Evolutionary conservation across 2,888 invertebrate species (phyloP), one percentile per base, ranked within the genome.

Genomic region (Andrena bucephala): DNA sequence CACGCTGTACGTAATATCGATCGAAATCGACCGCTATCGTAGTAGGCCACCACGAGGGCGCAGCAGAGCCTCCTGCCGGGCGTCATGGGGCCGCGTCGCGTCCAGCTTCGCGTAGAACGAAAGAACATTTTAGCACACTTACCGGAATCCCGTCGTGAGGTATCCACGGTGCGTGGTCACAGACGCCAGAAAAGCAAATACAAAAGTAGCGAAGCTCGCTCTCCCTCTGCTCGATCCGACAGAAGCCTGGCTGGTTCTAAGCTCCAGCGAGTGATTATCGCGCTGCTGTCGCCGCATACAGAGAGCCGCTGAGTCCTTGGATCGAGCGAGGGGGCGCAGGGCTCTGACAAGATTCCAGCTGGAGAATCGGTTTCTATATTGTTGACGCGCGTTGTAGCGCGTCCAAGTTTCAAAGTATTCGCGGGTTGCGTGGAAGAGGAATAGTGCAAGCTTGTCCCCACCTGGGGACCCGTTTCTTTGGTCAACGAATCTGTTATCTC

Each of bases 311-410:
- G 48, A n/a, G 66, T 36, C 42, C 13, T 20, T 13, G 67, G 29
- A 54, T 60, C 6, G 16, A 60, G 20, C n/a, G 13, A 24, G 36
- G 7, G 52, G 71, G 31, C 29, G 24, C 13, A 50, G 16, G 62
- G 36, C 52, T 20, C 20, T 20, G 62, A 63, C 24, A 52, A 77
- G 72, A 81, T 76, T 83, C 79, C 73, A 78, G n/a, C 50, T 20
- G 31, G 70, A 73, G 79, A 77, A 84, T 76, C 66, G 62, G 60
- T 81, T 65, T 77, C 81, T 71, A 54, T 60, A 71, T 60, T 81
- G 31, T 52, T 63, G 74, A 85, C 74, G 86, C 86, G 83, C 86
- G 86, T 86, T 86, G 48, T 86, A 85, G 81, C 81, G 83, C 86
- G 71, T 85, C 82, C 33, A 65, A 42, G 13, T 74, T 59, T 71